These are phyloP conservation scores for Anas capensis DNA, from an alignment of 2,797 vertebrate genomes.

Conservation along the genomic window DNA sequence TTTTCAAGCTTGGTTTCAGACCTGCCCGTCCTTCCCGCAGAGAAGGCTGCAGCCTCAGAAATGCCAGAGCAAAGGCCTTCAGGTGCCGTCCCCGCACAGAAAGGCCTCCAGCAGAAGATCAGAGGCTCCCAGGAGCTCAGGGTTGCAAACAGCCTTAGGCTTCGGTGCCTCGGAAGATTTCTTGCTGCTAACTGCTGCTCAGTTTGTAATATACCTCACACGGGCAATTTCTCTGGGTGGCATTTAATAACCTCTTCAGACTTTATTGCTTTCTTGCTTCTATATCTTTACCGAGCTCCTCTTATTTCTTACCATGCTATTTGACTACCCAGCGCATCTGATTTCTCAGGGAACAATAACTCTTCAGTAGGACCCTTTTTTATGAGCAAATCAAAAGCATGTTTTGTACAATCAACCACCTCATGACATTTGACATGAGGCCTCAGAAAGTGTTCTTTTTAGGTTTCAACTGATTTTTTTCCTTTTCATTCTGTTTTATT, in stretches of 20 bases:
- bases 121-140: background rate
- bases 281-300: background rate
- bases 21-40: background rate
- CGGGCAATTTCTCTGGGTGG: background rate
- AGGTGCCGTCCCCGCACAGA: background rate
- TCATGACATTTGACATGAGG: background rate
- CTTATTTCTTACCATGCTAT: background rate
- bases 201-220: background rate
- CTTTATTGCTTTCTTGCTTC: background rate
- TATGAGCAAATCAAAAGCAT: background rate
- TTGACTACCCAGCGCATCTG: background rate
- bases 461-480: background rate
- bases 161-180: background rate
- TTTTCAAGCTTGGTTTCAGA: slow-evolving; percentile 19
- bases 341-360: background rate
- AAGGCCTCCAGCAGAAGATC: background rate
- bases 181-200: background rate
- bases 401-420: background rate
- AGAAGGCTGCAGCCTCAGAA: background rate
- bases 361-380: background rate
- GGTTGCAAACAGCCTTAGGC: background rate
- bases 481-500: slow-evolving; percentile 13
- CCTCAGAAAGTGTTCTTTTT: background rate
- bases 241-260: slow-evolving; percentile 13
- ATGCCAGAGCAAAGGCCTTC: slow-evolving; percentile 3